phyloP scores from a whole-genome alignment of 2,113 vertebrate genomes.

The Lamprotornis superbus region DNA sequence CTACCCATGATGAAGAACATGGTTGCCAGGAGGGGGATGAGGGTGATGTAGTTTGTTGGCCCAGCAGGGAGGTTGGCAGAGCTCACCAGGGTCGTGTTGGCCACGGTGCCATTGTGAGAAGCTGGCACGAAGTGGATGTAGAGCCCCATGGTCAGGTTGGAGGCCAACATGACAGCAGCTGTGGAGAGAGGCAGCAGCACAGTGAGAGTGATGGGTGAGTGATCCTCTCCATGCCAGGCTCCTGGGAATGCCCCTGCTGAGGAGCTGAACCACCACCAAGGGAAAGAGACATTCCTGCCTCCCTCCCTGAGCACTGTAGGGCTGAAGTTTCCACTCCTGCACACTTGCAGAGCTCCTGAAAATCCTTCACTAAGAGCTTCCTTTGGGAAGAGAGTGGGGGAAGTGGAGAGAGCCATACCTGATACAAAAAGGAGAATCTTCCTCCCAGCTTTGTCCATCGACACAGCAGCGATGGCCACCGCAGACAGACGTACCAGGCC shows the following conservation, averaged over 20 bases:
- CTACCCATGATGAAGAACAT: constrained; percentile 92
- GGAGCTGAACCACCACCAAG: neutral
- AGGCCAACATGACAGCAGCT: constrained; percentile 83
- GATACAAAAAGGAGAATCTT: constrained; percentile 89
- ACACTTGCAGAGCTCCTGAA: neutral
- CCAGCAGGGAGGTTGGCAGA: neutral
- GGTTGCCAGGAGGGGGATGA: constrained; percentile 86
- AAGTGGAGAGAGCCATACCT: constrained; percentile 41
- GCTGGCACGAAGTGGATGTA: constrained; percentile 56
- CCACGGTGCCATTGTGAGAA: neutral
- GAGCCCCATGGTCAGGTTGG: constrained; percentile 83
- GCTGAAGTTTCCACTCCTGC: neutral
- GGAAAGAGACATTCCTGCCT: neutral
- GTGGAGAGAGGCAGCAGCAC: neutral
- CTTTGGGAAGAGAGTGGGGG: neutral
- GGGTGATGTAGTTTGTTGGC: constrained; percentile 33
- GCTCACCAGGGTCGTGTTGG: neutral
- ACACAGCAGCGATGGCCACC: constrained; percentile 77
- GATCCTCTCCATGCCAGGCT: neutral
- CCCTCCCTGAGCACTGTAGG: neutral
- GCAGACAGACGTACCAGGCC: constrained; percentile 85
- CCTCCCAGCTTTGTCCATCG: constrained; percentile 92
- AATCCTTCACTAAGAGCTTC: neutral
- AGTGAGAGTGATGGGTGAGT: fast-evolving
- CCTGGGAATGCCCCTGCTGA: neutral